phyloP scores from a whole-genome alignment of 1,140 invertebrate species.

The Drosophila orena region DNA sequence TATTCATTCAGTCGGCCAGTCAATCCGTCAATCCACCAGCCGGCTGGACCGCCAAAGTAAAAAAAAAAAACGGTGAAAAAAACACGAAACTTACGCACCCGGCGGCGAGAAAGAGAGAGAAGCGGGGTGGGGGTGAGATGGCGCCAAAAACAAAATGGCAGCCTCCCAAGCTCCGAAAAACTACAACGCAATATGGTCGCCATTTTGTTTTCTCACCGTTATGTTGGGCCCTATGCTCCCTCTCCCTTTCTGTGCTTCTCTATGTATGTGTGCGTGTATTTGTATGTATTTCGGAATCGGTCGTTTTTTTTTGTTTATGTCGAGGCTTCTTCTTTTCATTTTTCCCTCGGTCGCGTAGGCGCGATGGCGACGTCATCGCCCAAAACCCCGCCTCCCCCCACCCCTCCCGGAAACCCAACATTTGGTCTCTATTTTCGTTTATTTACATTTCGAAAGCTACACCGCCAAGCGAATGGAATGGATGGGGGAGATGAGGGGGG shows the following conservation, averaged over 20 bases:
- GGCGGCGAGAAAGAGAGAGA: slow-evolving; percentile 2
- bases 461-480: slow-evolving; percentile 20
- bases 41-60: slow-evolving; percentile 31
- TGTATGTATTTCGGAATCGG: slow-evolving; percentile 24
- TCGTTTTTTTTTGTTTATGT: slow-evolving; percentile 46
- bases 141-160: slow-evolving; percentile 77
- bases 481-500: background rate
- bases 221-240: slow-evolving; percentile 65
- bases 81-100: slow-evolving; percentile 20
- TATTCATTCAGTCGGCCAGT: slow-evolving; percentile 11
- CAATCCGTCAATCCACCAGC: slow-evolving; percentile 20
- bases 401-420: slow-evolving; percentile 1
- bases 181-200: slow-evolving; percentile 79
- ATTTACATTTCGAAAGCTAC: slow-evolving; percentile 79
- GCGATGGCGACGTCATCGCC: slow-evolving; percentile 70
- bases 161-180: slow-evolving; percentile 64
- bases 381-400: slow-evolving; percentile 1
- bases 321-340: slow-evolving; percentile 45
- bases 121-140: slow-evolving; percentile 37
- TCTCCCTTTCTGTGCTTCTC: slow-evolving; percentile 44
- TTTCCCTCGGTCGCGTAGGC: slow-evolving; percentile 51
- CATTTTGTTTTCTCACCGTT: slow-evolving; percentile 75
- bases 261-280: slow-evolving; percentile 28
- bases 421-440: slow-evolving; percentile 63
- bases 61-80: slow-evolving; percentile 6